Evolutionary conservation across 2,888 invertebrate species (phyloP).

Genomic region (Pterostichus niger): DNA sequence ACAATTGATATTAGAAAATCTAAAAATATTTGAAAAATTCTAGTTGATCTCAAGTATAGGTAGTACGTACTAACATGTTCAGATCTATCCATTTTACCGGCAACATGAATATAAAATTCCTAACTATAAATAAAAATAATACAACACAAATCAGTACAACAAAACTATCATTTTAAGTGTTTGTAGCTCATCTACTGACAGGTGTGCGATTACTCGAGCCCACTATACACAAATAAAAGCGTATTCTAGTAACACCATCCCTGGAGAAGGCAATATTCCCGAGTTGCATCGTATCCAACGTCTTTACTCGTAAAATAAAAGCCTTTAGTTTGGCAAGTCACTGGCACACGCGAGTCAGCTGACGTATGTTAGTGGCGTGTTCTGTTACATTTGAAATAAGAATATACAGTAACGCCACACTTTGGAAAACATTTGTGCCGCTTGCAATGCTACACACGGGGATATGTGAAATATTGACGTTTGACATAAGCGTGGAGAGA

Average conservation of each 20-base stretch:
- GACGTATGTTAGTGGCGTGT: neutral
- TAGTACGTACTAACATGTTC: neutral
- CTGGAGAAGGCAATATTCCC: constrained; percentile 7
- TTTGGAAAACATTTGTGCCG: neutral
- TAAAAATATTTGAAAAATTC: constrained; percentile 6
- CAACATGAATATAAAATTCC: constrained; percentile 7
- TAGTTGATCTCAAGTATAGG: neutral
- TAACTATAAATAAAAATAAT: constrained; percentile 9
- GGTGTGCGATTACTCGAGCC: constrained; percentile 32
- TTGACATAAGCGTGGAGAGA: constrained; percentile 12
- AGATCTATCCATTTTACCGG: constrained; percentile 37
- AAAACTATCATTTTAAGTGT: constrained; percentile 27
- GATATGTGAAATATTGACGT: constrained; percentile 58
- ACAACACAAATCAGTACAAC: constrained; percentile 14
- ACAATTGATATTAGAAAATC: neutral
- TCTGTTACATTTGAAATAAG: neutral
- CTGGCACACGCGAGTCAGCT: constrained; percentile 9
- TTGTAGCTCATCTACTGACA: constrained; percentile 38
- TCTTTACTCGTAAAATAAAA: constrained; percentile 20
- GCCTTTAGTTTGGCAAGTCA: neutral
- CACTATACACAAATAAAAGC: constrained; percentile 29
- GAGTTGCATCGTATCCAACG: constrained; percentile 34
- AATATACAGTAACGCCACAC: neutral
- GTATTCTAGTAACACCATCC: constrained; percentile 40
- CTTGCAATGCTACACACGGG: constrained; percentile 38